Conservation (phyloP, 2,888 invertebrate genomes). For the Lasioglossum marginatum region DNA sequence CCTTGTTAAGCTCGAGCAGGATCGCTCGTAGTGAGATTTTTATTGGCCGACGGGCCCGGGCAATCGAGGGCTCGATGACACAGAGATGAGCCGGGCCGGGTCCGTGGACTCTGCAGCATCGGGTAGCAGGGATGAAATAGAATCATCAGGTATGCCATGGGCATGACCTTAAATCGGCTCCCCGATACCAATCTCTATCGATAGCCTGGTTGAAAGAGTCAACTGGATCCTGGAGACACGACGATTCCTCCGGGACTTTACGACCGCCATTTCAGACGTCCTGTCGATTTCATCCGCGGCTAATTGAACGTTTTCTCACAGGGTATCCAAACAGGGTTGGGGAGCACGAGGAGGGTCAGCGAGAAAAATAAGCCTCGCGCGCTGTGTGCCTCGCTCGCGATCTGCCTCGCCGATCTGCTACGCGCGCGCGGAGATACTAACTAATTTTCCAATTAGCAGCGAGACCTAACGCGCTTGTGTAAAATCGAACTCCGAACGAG, state of each 20-base stretch:
- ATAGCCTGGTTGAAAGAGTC: slow-evolving; percentile 69
- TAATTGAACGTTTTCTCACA: slow-evolving; percentile 83
- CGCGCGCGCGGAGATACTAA: slow-evolving; percentile 37
- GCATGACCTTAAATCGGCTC: slow-evolving; percentile 79
- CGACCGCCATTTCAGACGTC: slow-evolving; percentile 75
- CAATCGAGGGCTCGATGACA: slow-evolving; percentile 76
- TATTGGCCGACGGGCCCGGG: slow-evolving; percentile 51
- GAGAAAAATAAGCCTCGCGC: slow-evolving; percentile 17
- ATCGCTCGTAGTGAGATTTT: slow-evolving; percentile 34
- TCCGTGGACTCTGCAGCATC: slow-evolving; percentile 7
- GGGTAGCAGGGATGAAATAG: slow-evolving; percentile 77
- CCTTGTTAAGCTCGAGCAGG: slow-evolving; percentile 30
- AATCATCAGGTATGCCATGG: slow-evolving; percentile 78
- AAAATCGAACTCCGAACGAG: slow-evolving; percentile 59
- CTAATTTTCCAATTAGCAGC: slow-evolving; percentile 70
- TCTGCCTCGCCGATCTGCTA: slow-evolving; percentile 47
- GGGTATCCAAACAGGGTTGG: slow-evolving; percentile 38
- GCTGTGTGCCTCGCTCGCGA: slow-evolving; percentile 38
- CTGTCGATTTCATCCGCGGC: slow-evolving; percentile 78
- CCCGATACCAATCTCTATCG: slow-evolving; percentile 83
- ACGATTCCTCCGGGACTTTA: slow-evolving; percentile 79
- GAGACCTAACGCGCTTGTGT: slow-evolving; percentile 33
- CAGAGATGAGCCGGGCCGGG: slow-evolving; percentile 74
- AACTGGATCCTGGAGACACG: slow-evolving; percentile 78
- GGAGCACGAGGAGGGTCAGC: neutral